A percentile compares a stretch with the other conserved stretches of the same genome.
These are phyloP conservation scores for Orthosia cruda DNA, from an alignment of 2,888 invertebrate species.

Conservation along the genomic window DNA sequence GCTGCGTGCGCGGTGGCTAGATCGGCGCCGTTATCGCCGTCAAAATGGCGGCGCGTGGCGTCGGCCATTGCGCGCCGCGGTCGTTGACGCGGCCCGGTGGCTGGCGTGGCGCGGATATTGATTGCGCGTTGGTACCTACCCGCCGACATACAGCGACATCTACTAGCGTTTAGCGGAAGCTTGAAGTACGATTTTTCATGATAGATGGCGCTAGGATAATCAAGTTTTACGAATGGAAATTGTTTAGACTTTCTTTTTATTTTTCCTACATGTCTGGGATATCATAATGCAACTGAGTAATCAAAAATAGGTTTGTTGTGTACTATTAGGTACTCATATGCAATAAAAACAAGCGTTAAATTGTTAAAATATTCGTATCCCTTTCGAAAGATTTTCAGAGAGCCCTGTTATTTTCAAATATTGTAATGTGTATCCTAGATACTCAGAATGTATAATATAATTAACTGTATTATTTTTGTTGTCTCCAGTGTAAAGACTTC, in stretches of 20 bases:
- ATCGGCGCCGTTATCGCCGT: conserved; percentile 82
- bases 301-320: too few relatives aligned
- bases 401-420: background rate
- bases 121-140: conserved; percentile 68
- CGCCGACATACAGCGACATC: conserved; percentile 81
- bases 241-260: background rate
- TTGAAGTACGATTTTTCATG: background rate
- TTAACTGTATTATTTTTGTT: conserved; percentile 55
- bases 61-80: conserved; percentile 79
- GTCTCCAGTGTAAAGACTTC: conserved; percentile 95
- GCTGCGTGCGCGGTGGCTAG: conserved; percentile 63
- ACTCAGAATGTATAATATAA: background rate
- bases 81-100: conserved; percentile 85
- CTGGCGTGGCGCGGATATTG: conserved; percentile 77
- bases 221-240: background rate
- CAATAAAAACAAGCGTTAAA: too few relatives aligned
- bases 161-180: conserved; percentile 63
- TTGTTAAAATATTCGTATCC: too few relatives aligned
- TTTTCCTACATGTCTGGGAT: too few relatives aligned
- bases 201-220: conserved; percentile 76
- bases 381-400: too few relatives aligned
- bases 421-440: background rate
- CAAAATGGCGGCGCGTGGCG: conserved; percentile 88
- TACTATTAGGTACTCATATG: too few relatives aligned
- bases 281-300: too few relatives aligned